Evolutionary conservation across 2,113 vertebrate genomes (phyloP), one percentile per base, ranked within the genome.

Genomic region (Actenoides lindsayi): DNA sequence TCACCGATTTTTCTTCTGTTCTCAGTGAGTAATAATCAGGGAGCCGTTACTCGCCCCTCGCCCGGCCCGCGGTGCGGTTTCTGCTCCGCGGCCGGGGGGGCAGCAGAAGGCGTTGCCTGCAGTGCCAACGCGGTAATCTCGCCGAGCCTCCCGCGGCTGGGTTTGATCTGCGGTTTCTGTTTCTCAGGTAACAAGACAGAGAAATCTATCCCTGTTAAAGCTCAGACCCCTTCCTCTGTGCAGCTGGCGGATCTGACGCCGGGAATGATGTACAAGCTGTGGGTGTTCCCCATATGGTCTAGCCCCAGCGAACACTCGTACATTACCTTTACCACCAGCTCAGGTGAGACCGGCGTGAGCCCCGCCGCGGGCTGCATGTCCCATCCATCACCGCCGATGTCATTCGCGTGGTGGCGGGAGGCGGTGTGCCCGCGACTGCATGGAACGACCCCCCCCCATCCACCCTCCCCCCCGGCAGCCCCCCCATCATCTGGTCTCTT

Each of bases 321-420:
- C 97, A 96, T 99, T 98, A 98, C 98, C 98, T 99, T 99, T 99
- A 98, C 99, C 98, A 99, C 99, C 97, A 99, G 98, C 97, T 95
- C 99, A 99, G 99, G 99, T 99, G 99, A 99, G 99, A 98, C n/a
- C 97, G 97, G 97, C 85, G 33, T 28, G 48, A 82, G 96, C 96
- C 68, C 73, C 39, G 18, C 64, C 62, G 79, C 74, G 96, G 95
- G 80, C 48, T 17, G 83, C 94, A 94, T 89, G 90, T 87, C 96
- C 21, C 94, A 77, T 75, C 80, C 91, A 50, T 95, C 83, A 54
- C 90, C 74, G 46, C 95, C 88, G 78, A 69, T 25, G 51, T 41
- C 88, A 78, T 80, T 16, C 37, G 88, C 56, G 76, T 75, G 75
- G 91, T 96, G 67, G 86, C 16, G 90, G 83, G 94, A 77, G 85